Evolutionary conservation across 2,113 vertebrate species (phyloP).

Genomic region (Calyptomena viridis): DNA sequence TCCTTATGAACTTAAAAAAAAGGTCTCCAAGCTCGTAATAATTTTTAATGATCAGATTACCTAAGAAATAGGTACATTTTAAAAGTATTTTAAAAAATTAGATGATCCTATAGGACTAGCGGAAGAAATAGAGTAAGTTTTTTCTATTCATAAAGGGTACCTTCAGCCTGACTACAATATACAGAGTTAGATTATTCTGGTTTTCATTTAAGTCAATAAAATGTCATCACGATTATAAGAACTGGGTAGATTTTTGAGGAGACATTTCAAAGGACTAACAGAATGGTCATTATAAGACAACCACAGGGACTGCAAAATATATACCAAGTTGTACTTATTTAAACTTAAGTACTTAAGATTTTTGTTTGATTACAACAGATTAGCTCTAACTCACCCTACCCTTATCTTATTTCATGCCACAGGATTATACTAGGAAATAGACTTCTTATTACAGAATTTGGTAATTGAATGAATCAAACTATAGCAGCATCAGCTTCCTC

Average conservation of each 20-base stretch:
- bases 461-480: neutral
- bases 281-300: neutral
- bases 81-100: neutral
- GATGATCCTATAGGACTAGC: neutral
- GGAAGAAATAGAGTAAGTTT: neutral
- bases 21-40: neutral
- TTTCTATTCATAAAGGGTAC: neutral
- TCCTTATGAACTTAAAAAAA: neutral
- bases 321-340: neutral
- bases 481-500: neutral
- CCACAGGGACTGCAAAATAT: neutral
- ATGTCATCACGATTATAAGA: neutral
- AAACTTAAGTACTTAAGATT: neutral
- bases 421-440: neutral
- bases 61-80: neutral
- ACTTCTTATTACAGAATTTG: neutral
- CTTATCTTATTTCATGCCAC: neutral
- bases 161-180: neutral
- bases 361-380: neutral
- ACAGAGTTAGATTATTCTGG: neutral
- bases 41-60: neutral
- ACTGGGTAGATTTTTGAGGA: neutral
- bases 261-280: neutral
- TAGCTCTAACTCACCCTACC: neutral
- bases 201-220: neutral